Evolutionary conservation across 92 coral and sea anemone species (phyloP).

Genomic region (Umimayanthus chanpuru): DNA sequence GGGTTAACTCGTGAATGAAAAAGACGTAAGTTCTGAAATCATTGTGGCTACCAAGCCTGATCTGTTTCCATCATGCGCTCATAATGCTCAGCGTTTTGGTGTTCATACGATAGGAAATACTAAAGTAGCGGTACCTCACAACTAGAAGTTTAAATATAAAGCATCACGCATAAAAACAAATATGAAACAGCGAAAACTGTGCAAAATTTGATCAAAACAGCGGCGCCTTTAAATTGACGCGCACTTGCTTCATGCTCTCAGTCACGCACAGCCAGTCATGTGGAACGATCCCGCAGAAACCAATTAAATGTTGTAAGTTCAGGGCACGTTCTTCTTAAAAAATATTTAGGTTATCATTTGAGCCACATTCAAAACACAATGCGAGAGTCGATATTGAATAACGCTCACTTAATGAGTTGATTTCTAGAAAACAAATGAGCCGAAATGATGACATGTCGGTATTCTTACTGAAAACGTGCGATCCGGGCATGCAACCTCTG

Average conservation of each 20-base stretch:
- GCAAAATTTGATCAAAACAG: neutral
- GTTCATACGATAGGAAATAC: slow-evolving; percentile 2
- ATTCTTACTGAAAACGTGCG: too few relatives aligned
- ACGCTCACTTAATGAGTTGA: slow-evolving; percentile 11
- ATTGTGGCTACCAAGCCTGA: neutral
- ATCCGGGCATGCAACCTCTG: too few relatives aligned
- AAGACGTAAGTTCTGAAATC: neutral
- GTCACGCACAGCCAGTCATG: slow-evolving; percentile 8
- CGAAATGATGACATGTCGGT: too few relatives aligned
- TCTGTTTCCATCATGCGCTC: slow-evolving; percentile 2
- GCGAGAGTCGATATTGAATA: too few relatives aligned
- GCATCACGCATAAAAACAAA: slow-evolving; percentile 5
- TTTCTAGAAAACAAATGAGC: slow-evolving; percentile 4
- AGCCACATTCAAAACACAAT: too few relatives aligned
- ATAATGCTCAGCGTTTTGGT: neutral
- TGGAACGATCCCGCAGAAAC: slow-evolving; percentile 3
- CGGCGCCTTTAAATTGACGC: neutral
- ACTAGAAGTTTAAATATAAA: slow-evolving; percentile 9
- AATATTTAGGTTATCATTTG: too few relatives aligned
- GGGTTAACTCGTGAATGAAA: slow-evolving; percentile 17
- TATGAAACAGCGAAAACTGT: slow-evolving; percentile 9
- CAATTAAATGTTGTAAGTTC: slow-evolving; percentile 13
- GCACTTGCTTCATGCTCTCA: neutral
- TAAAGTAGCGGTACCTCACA: slow-evolving; percentile 6
- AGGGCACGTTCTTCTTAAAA: slow-evolving; percentile 15